Percentiles rank a stretch among this genome's conserved stretches.
Evolutionary conservation across 2,888 invertebrate genomes (phyloP).

Genomic region (Sycophila texana): DNA sequence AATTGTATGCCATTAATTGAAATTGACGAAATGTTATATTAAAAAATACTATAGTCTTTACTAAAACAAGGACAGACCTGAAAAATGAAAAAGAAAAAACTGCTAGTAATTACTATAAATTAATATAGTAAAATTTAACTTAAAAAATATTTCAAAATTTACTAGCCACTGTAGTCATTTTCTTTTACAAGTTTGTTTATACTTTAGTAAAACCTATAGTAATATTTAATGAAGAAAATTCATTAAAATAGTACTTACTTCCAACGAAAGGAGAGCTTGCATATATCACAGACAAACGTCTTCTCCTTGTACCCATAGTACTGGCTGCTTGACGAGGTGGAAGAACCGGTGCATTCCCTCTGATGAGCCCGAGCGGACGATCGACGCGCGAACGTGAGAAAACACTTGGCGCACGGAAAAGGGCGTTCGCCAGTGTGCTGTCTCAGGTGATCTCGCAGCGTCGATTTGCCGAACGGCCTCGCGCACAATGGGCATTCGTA

Average conservation of each 20-base stretch:
- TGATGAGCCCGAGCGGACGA: slow-evolving; percentile 81
- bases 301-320: slow-evolving; percentile 59
- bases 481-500: slow-evolving; percentile 84
- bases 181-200: too few relatives aligned
- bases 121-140: too few relatives aligned
- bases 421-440: slow-evolving; percentile 86
- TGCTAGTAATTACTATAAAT: too few relatives aligned
- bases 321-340: slow-evolving; percentile 68
- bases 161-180: too few relatives aligned
- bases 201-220: too few relatives aligned
- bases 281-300: slow-evolving; percentile 71
- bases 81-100: too few relatives aligned
- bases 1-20: too few relatives aligned
- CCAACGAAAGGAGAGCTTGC: slow-evolving; percentile 72
- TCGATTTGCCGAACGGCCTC: slow-evolving; percentile 81
- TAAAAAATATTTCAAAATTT: too few relatives aligned
- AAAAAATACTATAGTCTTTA: too few relatives aligned
- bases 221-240: too few relatives aligned
- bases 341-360: slow-evolving; percentile 72
- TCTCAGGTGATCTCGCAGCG: slow-evolving; percentile 83
- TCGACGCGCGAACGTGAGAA: slow-evolving; percentile 81
- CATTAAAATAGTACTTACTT: slow-evolving; percentile 69
- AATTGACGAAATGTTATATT: too few relatives aligned
- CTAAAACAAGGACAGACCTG: too few relatives aligned
- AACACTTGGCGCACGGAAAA: slow-evolving; percentile 81